phyloP scores from a whole-genome alignment of 2,113 vertebrate genomes.

The Ploceus nigricollis region DNA sequence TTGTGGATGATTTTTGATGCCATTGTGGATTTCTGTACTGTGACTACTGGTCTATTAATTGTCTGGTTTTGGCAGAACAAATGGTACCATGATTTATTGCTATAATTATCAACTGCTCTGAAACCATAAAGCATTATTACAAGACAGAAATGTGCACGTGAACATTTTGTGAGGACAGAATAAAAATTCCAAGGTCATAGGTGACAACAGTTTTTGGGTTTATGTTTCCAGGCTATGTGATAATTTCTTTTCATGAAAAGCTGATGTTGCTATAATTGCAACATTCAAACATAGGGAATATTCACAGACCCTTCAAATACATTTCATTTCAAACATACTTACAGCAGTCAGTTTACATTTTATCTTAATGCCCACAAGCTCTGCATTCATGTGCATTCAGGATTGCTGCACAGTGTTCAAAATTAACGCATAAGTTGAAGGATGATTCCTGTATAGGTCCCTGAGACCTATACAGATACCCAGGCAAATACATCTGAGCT shows the following conservation, averaged over 20 bases:
- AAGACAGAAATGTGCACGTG: not conserved
- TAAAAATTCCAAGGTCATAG: not conserved
- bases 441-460: not conserved
- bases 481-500: not conserved
- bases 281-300: not conserved
- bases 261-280: not conserved
- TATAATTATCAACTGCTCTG: not conserved
- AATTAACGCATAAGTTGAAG: not conserved
- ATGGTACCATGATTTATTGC: not conserved
- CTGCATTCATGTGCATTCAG: not conserved
- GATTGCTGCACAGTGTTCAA: not conserved
- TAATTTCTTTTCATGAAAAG: not conserved
- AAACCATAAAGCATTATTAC: not conserved
- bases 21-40: not conserved
- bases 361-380: not conserved
- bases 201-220: not conserved
- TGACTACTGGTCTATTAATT: not conserved
- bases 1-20: not conserved
- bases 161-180: not conserved
- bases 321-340: not conserved
- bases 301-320: not conserved
- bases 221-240: not conserved
- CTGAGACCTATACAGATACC: not conserved
- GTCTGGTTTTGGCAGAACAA: constrained; percentile 36
- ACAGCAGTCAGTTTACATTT: not conserved